Conservation (phyloP, 23 tunicate species). For the Styela plicata region DNA sequence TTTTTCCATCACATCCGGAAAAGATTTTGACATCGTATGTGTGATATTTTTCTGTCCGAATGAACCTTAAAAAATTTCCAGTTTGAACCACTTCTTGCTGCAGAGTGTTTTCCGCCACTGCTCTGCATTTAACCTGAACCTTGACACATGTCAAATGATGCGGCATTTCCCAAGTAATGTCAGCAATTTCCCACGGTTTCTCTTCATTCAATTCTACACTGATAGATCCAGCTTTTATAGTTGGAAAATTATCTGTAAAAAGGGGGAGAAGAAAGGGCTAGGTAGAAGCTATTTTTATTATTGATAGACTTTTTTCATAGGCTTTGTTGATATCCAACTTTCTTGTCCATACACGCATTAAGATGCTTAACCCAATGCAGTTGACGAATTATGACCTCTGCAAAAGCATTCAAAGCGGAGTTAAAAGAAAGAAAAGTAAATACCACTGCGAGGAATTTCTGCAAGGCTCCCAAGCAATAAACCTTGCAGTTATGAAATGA, state of each 20-base stretch:
- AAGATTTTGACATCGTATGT: background rate
- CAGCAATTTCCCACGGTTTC: background rate
- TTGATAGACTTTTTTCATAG: no score
- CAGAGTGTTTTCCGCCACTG: background rate
- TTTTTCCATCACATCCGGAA: background rate
- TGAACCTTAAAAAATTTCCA: background rate
- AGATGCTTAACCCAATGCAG: no score
- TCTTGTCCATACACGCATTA: no score
- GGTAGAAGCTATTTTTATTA: no score
- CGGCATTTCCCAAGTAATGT: background rate
- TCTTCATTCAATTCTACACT: background rate
- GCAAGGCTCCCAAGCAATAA: no score
- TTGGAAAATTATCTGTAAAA: background rate
- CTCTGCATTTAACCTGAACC: background rate
- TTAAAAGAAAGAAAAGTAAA: no score
- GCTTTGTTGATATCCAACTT: no score
- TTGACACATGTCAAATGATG: background rate
- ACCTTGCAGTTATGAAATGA: no score
- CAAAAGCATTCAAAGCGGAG: no score
- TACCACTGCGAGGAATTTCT: no score
- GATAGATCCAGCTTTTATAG: background rate
- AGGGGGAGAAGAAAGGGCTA: no score
- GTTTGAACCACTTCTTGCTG: background rate
- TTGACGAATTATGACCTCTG: no score
- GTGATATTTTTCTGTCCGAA: background rate